These are phyloP conservation scores for Frankliniella intonsa DNA, from an alignment of 2,888 invertebrate species.

Conservation along the genomic window DNA sequence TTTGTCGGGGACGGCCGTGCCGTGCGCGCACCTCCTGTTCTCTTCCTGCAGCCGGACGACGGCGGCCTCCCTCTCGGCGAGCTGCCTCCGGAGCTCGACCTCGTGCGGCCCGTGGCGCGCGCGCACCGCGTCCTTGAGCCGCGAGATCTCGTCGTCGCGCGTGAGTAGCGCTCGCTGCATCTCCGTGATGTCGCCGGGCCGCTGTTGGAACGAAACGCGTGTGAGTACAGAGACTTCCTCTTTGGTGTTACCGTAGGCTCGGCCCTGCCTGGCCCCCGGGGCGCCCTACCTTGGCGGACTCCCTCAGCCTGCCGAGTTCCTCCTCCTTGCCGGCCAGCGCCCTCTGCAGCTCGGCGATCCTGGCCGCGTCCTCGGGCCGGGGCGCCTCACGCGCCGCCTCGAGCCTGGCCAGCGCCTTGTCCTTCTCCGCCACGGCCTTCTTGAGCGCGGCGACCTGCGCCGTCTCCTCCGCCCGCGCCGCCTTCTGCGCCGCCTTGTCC, in stretches of 20 bases:
- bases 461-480: not conserved
- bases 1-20: too few relatives aligned
- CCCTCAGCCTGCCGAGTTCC: not conserved
- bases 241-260: too few relatives aligned
- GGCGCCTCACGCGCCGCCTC: not conserved
- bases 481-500: not conserved
- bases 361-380: not conserved
- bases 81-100: not conserved
- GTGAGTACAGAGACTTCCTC: too few relatives aligned
- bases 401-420: not conserved
- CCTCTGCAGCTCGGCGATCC: conserved; percentile 13
- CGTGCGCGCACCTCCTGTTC: not conserved
- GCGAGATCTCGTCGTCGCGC: not conserved
- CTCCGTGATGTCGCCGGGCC: conserved; percentile 13
- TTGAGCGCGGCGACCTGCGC: not conserved
- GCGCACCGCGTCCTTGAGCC: not conserved
- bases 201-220: not conserved
- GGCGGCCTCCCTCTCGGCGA: conserved; percentile 1
- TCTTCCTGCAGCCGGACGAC: not conserved
- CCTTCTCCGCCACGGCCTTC: not conserved
- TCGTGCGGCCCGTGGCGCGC: conserved; percentile 14
- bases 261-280: too few relatives aligned
- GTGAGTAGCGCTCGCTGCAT: conserved; percentile 2
- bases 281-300: not conserved
- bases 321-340: not conserved